Percentiles rank a stretch among this genome's conserved stretches.
Evolutionary conservation across 2,113 vertebrate species (phyloP).

Genomic region (Chamaetylas fuelleborni): DNA sequence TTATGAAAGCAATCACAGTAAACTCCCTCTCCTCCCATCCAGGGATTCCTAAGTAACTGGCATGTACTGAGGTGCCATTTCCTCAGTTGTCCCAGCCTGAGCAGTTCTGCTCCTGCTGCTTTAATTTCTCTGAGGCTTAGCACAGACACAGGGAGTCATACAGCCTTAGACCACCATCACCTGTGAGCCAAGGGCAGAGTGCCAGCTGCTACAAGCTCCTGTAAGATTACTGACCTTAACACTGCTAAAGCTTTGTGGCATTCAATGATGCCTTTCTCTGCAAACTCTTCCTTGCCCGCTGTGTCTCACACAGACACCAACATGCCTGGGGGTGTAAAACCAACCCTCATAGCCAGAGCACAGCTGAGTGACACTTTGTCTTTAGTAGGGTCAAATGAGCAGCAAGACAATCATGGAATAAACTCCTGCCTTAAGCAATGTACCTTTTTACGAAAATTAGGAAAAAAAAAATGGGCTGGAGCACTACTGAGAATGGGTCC

Average conservation of each 20-base stretch:
- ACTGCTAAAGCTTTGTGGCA: not conserved
- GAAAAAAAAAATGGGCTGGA: rapidly evolving
- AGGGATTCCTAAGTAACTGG: not conserved
- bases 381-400: not conserved
- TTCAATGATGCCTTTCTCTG: not conserved
- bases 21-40: not conserved
- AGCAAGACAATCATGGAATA: not conserved
- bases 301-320: not conserved
- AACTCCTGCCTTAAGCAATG: not conserved
- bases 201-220: not conserved
- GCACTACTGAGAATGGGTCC: not conserved
- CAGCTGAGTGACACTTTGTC: not conserved
- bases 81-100: not conserved
- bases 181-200: not conserved
- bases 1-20: not conserved
- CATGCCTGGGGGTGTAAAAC: not conserved
- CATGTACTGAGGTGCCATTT: not conserved
- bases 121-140: not conserved
- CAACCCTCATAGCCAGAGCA: not conserved
- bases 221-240: not conserved
- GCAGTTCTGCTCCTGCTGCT: not conserved
- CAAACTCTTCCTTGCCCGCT: not conserved
- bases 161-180: not conserved
- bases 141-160: not conserved
- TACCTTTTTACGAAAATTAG: not conserved